phyloP scores from a whole-genome alignment of 2,797 vertebrate species.

The Mionectes olivaceus region DNA sequence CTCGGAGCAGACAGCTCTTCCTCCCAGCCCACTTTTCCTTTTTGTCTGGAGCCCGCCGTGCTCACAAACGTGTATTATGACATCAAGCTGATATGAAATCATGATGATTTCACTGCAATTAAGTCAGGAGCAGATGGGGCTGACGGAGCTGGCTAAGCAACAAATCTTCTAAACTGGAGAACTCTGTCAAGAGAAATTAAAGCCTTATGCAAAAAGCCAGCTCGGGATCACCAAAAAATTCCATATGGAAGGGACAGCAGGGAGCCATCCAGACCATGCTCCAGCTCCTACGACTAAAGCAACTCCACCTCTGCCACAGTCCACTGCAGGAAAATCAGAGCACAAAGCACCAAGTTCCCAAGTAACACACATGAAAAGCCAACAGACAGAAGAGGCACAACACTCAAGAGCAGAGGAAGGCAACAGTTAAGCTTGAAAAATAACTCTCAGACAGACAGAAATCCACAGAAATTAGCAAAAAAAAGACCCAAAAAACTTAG shows the following conservation, averaged over 20 bases:
- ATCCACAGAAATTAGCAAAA: rapidly evolving
- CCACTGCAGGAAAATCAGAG: rapidly evolving
- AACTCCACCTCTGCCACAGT: not conserved
- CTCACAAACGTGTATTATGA: not conserved
- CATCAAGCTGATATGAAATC: slow-evolving; percentile 35
- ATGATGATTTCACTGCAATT: slow-evolving; percentile 12
- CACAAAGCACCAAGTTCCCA: not conserved
- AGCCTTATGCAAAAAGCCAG: not conserved
- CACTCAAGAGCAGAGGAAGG: not conserved
- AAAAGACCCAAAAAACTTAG: not conserved
- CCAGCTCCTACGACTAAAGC: not conserved
- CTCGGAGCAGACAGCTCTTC: not conserved
- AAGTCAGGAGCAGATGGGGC: slow-evolving; percentile 26
- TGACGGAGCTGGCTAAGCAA: not conserved
- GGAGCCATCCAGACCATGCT: not conserved
- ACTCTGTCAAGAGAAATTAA: not conserved
- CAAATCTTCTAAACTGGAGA: slow-evolving; percentile 6
- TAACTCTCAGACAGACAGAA: rapidly evolving
- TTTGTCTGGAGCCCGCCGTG: not conserved
- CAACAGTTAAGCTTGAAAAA: not conserved
- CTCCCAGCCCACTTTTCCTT: not conserved
- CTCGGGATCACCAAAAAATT: not conserved
- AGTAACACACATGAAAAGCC: not conserved
- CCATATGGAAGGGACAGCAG: not conserved
- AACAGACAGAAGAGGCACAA: not conserved